Percentiles rank a stretch among this genome's conserved stretches.
Conservation (phyloP, 2,888 invertebrate genomes). For the Pristionchus mayeri region DNA sequence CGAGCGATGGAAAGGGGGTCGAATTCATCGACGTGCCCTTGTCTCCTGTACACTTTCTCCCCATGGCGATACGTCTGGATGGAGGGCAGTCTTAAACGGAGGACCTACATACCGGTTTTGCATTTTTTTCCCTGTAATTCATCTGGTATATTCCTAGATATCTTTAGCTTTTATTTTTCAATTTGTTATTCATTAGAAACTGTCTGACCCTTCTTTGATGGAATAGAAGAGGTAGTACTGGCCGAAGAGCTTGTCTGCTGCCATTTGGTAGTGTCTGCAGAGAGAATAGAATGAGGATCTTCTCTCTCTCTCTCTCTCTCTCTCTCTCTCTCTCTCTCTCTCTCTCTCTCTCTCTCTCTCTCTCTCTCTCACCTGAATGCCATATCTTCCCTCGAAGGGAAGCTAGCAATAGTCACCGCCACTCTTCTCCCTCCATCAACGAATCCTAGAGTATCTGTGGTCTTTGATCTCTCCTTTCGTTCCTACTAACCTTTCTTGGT, state of each 20-base stretch:
- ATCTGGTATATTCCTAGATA: not conserved
- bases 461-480: not conserved
- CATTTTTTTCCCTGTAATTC: not conserved
- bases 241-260: constrained; percentile 67
- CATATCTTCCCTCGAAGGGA: constrained; percentile 17
- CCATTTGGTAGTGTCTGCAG: constrained; percentile 65
- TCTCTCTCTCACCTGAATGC: constrained; percentile 18
- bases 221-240: constrained; percentile 67
- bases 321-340: no score
- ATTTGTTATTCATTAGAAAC: not conserved
- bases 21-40: constrained; percentile 64
- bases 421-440: constrained; percentile 34
- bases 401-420: constrained; percentile 45
- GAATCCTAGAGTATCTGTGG: constrained; percentile 1
- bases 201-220: constrained; percentile 55
- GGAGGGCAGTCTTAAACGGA: constrained; percentile 51
- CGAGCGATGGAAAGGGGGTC: constrained; percentile 65
- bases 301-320: not conserved
- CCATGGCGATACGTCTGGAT: constrained; percentile 65
- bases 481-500: constrained; percentile 55
- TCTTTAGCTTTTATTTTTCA: no score
- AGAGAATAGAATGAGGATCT: not conserved
- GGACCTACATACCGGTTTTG: not conserved
- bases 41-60: constrained; percentile 64
- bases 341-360: no score